Percentiles rank a stretch among this genome's conserved stretches.
These are phyloP conservation scores for Engraulis encrasicolus DNA, from an alignment of 2,113 vertebrate genomes.

Conservation along the genomic window DNA sequence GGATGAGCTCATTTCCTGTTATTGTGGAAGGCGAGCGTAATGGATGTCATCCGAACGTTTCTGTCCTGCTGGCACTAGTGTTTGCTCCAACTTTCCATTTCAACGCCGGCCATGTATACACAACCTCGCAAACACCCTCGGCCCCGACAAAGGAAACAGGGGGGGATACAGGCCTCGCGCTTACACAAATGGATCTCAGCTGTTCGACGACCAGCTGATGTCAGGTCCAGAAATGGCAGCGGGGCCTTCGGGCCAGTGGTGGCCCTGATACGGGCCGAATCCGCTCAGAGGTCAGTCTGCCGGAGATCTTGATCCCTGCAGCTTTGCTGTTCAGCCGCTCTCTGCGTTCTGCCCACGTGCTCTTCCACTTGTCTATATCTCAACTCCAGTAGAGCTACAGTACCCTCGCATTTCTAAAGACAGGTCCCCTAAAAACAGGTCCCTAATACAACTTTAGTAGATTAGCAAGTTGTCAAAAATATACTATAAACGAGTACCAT, in stretches of 20 bases:
- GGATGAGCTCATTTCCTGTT: constrained; percentile 15
- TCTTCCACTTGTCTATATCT: no score
- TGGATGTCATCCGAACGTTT: not conserved
- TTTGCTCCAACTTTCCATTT: constrained; percentile 10
- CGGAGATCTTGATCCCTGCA: no score
- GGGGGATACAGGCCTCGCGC: not conserved
- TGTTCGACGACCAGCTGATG: not conserved
- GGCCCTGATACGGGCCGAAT: no score
- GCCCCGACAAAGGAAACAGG: not conserved
- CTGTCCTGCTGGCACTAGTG: not conserved
- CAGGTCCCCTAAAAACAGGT: no score
- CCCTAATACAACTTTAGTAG: no score
- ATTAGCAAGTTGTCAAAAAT: no score
- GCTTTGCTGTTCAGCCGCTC: no score
- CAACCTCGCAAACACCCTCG: not conserved
- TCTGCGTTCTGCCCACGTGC: no score
- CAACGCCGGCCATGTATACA: not conserved
- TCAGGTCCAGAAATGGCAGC: not conserved
- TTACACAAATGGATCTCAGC: not conserved
- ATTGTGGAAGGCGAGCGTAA: not conserved
- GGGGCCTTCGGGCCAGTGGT: not conserved
- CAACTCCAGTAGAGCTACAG: no score
- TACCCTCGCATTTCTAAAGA: no score
- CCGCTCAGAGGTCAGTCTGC: no score
- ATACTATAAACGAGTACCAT: no score